A percentile compares a stretch with the other conserved stretches of the same genome.
These are phyloP conservation scores for Miichthys miiuy DNA, from an alignment of 2,797 vertebrate species.

Conservation along the genomic window DNA sequence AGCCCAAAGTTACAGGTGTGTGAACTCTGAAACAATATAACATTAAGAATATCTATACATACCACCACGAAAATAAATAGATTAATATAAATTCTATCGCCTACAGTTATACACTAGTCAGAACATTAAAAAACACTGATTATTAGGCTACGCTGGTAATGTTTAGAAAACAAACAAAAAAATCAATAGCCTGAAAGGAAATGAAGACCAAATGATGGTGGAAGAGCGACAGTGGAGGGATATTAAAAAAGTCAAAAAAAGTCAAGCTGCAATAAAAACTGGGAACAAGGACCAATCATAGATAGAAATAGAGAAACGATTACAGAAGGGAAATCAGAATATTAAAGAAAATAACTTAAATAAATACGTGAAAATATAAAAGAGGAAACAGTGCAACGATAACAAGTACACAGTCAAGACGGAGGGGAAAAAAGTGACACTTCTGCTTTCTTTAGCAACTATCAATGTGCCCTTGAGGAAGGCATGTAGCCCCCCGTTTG, in stretches of 20 bases:
- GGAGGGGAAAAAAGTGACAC: conserved; percentile 13
- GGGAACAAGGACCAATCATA: background rate
- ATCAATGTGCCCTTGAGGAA: conserved; percentile 38
- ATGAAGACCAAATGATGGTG: conserved; percentile 12
- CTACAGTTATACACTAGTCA: conserved; percentile 80
- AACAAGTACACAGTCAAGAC: conserved; percentile 7
- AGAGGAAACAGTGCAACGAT: background rate
- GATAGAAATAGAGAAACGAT: background rate
- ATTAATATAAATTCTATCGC: conserved; percentile 81
- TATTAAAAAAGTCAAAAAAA: background rate
- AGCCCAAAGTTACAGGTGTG: conserved; percentile 62
- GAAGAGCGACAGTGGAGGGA: background rate
- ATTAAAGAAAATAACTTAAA: background rate
- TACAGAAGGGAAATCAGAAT: background rate
- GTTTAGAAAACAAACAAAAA: conserved; percentile 41
- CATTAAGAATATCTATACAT: conserved; percentile 80
- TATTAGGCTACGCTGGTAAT: conserved; percentile 83
- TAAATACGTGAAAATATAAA: background rate
- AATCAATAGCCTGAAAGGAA: conserved; percentile 40
- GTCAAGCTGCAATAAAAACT: background rate
- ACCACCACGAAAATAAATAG: conserved; percentile 83
- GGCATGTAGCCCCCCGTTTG: conserved; percentile 23
- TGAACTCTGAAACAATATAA: conserved; percentile 69
- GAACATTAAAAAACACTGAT: conserved; percentile 83
- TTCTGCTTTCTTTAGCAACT: background rate